Percentiles rank a stretch among this genome's conserved stretches.
Conservation (phyloP, 2,797 vertebrate genomes). For the Anisognathus igniventris region DNA sequence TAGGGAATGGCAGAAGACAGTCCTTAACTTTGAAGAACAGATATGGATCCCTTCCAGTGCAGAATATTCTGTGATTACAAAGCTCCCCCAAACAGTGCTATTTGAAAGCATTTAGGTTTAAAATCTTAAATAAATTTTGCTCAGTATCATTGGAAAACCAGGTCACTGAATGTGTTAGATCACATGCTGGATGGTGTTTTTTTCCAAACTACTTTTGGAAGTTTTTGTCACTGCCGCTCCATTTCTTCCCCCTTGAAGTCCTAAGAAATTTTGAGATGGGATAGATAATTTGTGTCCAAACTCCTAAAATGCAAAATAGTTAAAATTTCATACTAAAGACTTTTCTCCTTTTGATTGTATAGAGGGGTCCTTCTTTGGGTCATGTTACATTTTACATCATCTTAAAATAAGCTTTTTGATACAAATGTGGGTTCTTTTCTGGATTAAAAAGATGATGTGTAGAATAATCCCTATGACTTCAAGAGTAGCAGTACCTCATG, state of each 20-base stretch:
- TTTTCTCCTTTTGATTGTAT: neutral
- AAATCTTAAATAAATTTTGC: neutral
- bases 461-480: neutral
- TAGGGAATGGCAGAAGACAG: neutral
- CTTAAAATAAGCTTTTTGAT: neutral
- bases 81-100: neutral
- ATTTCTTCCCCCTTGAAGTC: neutral
- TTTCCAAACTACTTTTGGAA: neutral
- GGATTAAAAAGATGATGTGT: neutral
- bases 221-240: neutral
- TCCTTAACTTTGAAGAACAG: neutral
- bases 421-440: fast-evolving
- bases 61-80: neutral
- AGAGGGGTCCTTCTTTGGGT: neutral
- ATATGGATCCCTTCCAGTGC: neutral
- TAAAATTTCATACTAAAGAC: neutral
- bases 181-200: neutral
- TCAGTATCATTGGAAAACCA: neutral
- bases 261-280: neutral
- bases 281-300: neutral
- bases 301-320: neutral
- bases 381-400: neutral
- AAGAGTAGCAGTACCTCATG: neutral
- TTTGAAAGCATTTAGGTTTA: neutral
- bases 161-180: neutral